Evolutionary conservation across 2,113 vertebrate genomes (phyloP).

Genomic region (Sapajus apella): DNA sequence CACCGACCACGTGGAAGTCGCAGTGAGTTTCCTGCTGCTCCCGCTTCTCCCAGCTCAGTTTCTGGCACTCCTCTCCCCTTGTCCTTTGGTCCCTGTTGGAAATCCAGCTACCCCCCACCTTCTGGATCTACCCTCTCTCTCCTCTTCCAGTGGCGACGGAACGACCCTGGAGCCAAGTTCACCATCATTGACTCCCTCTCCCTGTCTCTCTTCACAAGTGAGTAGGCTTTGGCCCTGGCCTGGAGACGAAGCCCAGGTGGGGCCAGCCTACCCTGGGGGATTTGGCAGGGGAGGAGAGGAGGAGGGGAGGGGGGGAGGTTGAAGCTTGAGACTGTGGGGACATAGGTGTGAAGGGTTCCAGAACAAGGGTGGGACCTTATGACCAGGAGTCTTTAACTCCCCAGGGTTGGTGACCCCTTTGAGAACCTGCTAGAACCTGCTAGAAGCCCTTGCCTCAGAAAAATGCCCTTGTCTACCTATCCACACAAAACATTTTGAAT

Average conservation of each 20-base stretch:
- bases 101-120: background rate
- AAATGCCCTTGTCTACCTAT: background rate
- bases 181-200: slow-evolving; percentile 88
- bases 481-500: background rate
- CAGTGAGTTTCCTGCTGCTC: slow-evolving; percentile 83
- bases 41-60: background rate
- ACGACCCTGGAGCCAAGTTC: slow-evolving; percentile 85
- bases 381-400: background rate
- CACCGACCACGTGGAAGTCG: slow-evolving; percentile 94
- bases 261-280: background rate
- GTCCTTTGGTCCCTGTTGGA: background rate
- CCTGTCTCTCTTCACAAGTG: slow-evolving; percentile 94
- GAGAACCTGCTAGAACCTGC: background rate
- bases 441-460: background rate
- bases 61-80: background rate
- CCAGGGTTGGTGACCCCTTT: background rate
- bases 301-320: background rate
- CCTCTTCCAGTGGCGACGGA: slow-evolving; percentile 90
- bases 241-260: background rate
- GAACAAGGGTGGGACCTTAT: background rate
- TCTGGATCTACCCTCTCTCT: slow-evolving; percentile 38
- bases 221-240: slow-evolving; percentile 78
- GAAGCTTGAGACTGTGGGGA: background rate
- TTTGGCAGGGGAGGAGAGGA: background rate
- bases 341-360: fast-evolving